Evolutionary conservation across 2,888 invertebrate species (phyloP), one percentile per base, ranked within the genome.

Genomic region (Bellardia bayeri): DNA sequence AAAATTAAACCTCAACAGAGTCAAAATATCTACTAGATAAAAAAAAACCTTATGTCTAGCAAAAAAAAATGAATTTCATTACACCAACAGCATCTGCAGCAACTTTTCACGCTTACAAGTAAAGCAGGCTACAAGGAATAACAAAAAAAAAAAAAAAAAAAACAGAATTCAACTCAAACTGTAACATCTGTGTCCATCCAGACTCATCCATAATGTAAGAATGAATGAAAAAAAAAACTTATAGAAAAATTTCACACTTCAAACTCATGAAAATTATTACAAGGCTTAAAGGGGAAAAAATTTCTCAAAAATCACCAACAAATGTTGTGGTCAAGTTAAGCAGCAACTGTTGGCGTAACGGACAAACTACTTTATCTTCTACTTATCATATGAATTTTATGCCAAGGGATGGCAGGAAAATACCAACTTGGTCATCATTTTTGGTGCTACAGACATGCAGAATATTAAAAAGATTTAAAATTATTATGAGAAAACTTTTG

Each of bases 341-440:
- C 87, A 82, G 64, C 87, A 87, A 87, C 74, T 85, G 85, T 80
- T 85, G 85, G 79, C 63, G 79, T 79, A 75, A 75, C 75, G 68
- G 63, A 87, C 82, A 51, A 68, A 79, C 76, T 72, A 42, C 63
- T 68, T 72, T 40, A 61, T 71, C 71, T 63, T 56, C 49, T 61
- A 14, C 37, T 54, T 37, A 7, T 66, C 37, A 49, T 63, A 30
- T 14, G 11, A 37, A 23, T 13, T 45, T 40, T 14, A 5, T 11
- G 4, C 42, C 0, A 83, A 63, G 63, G 82, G 54, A 76, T 71
- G 75, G 42, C 23, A 61, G 49, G 64, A n/a, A 9, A 58, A 61
- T 45, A 45, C 63, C 11, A 58, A 61, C n/a, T 49, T 84, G 78
- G 83, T 71, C 69, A 76, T 83, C 74, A 61, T n/a, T 68, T 68